Conservation (phyloP, 2,888 invertebrate genomes). For the Xiphydria camelus region DNA sequence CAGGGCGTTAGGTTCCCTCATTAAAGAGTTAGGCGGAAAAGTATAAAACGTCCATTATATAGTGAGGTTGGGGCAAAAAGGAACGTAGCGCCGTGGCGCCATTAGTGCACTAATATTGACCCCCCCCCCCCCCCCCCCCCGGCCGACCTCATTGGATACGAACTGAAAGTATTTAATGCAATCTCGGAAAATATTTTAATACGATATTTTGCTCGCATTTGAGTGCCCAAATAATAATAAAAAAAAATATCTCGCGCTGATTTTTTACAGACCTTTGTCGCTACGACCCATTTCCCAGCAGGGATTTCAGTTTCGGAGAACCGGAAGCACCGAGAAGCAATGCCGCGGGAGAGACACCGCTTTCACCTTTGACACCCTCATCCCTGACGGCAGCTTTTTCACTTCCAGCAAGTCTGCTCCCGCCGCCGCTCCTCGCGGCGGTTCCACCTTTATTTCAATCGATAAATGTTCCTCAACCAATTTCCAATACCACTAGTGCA, state of each 20-base stretch:
- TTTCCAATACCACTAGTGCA: slow-evolving; percentile 24
- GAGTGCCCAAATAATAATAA: no score
- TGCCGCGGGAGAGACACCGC: slow-evolving; percentile 17
- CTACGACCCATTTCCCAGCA: slow-evolving; percentile 27
- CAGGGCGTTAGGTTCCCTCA: no score
- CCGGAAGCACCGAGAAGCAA: slow-evolving; percentile 25
- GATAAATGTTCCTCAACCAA: slow-evolving; percentile 31
- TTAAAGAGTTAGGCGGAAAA: no score
- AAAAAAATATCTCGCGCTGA: neutral
- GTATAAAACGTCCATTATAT: no score
- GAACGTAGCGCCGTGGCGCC: no score
- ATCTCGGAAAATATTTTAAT: no score
- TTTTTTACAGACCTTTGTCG: slow-evolving; percentile 30
- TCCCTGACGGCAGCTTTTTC: slow-evolving; percentile 28
- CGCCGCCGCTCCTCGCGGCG: slow-evolving; percentile 31
- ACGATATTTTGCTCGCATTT: no score
- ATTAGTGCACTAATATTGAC: no score
- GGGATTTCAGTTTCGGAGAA: slow-evolving; percentile 28
- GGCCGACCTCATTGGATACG: no score
- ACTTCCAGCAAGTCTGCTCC: slow-evolving; percentile 30
- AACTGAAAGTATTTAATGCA: no score
- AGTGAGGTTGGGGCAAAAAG: no score
- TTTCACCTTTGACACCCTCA: slow-evolving; percentile 30
- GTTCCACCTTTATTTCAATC: slow-evolving; percentile 38
- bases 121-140: no score